A percentile compares a stretch with the other conserved stretches of the same genome.
These are phyloP conservation scores for Cephalopholis sonnerati DNA, from an alignment of 2,113 vertebrate genomes.

Conservation along the genomic window DNA sequence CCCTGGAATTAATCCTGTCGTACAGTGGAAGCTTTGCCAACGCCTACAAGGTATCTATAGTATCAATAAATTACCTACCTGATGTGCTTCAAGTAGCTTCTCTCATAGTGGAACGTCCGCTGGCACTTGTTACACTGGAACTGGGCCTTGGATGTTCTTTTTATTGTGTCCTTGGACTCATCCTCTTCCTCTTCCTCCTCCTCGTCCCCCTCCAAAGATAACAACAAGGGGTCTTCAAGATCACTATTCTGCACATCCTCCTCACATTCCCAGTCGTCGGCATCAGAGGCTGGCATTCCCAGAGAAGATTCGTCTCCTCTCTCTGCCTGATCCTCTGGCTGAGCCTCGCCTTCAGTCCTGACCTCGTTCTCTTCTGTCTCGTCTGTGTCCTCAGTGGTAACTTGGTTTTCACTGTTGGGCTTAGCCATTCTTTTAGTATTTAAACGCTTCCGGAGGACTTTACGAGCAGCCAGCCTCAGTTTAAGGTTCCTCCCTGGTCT, in stretches of 20 bases:
- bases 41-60: background rate
- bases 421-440: constrained; percentile 63
- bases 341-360: constrained; percentile 1
- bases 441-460: constrained; percentile 85
- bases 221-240: constrained; percentile 42
- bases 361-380: constrained; percentile 14
- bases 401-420: constrained; percentile 31
- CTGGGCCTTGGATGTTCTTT: constrained; percentile 80
- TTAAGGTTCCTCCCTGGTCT: constrained; percentile 81
- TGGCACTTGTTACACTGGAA: constrained; percentile 88
- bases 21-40: no score
- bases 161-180: constrained; percentile 60
- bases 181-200: constrained; percentile 36
- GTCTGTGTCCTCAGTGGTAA: background rate
- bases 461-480: constrained; percentile 85
- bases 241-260: constrained; percentile 71
- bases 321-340: background rate
- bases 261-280: constrained; percentile 52
- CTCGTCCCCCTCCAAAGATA: constrained; percentile 22
- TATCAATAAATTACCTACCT: constrained; percentile 47
- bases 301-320: background rate
- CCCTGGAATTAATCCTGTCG: no score
- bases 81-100: constrained; percentile 86
- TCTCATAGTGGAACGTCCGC: constrained; percentile 85
- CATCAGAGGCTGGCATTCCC: background rate